Conservation (phyloP, 2,113 vertebrate genomes). For the Psephotus haematonotus region DNA sequence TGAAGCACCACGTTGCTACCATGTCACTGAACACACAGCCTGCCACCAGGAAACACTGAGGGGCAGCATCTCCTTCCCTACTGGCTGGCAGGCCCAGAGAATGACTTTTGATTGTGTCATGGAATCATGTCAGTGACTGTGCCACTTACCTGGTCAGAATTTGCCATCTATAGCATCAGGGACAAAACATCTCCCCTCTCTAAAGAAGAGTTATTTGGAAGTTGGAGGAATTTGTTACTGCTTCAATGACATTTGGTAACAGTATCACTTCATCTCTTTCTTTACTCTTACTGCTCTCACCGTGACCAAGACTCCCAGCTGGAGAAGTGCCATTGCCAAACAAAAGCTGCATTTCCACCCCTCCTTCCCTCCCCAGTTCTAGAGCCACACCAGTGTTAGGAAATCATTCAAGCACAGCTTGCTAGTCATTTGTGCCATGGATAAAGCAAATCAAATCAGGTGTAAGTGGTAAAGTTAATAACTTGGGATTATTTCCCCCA, state of each 20-base stretch:
- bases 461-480: background rate
- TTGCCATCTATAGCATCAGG: background rate
- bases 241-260: background rate
- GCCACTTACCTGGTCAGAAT: slow-evolving; percentile 3
- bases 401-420: background rate
- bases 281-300: background rate
- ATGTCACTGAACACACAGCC: fast-evolving
- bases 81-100: background rate
- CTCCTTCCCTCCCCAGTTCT: fast-evolving
- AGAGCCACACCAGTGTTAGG: background rate
- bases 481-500: background rate
- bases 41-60: too few species aligned
- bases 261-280: background rate
- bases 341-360: background rate
- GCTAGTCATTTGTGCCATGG: background rate
- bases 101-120: background rate
- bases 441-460: background rate
- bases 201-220: background rate
- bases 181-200: background rate
- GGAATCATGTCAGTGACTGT: background rate
- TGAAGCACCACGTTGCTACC: fast-evolving
- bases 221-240: background rate
- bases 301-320: background rate
- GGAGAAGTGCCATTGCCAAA: background rate
- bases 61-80: background rate